Conservation (phyloP, 2,888 invertebrate genomes). For the Eumerus sabulonum region DNA sequence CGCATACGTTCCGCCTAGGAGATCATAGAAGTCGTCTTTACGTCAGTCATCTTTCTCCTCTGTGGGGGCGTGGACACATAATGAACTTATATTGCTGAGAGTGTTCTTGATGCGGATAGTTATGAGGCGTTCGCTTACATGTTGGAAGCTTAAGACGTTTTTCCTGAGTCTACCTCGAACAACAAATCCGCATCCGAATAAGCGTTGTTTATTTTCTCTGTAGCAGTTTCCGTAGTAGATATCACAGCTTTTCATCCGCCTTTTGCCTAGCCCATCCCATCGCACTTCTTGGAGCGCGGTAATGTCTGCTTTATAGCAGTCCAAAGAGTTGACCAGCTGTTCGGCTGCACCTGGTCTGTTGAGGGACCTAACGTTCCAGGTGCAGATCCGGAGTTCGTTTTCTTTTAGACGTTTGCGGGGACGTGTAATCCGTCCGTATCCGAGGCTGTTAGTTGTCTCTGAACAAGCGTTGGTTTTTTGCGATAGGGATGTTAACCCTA, state of each 20-base stretch:
- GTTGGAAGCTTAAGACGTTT: slow-evolving; percentile 4
- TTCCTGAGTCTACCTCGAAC: background rate
- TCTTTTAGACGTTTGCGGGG: background rate
- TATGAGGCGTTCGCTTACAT: background rate
- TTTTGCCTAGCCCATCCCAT: background rate
- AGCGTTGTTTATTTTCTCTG: background rate
- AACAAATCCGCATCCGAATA: slow-evolving; percentile 5
- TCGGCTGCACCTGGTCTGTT: background rate
- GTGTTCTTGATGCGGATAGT: background rate
- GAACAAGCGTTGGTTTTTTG: no score
- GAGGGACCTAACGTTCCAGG: background rate
- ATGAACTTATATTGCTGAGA: no score
- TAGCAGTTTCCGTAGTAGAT: background rate
- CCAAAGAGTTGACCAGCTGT: background rate
- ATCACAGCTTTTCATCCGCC: no score
- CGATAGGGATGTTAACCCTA: no score
- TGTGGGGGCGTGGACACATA: no score
- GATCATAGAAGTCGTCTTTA: no score
- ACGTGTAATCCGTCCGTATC: background rate
- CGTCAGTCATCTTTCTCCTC: no score
- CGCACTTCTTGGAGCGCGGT: background rate
- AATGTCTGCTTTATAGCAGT: background rate
- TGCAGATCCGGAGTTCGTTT: background rate
- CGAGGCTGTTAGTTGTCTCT: background rate
- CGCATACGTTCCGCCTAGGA: no score